These are phyloP conservation scores for Anthrax anthrax DNA, from an alignment of 2,888 invertebrate genomes.

Conservation along the genomic window DNA sequence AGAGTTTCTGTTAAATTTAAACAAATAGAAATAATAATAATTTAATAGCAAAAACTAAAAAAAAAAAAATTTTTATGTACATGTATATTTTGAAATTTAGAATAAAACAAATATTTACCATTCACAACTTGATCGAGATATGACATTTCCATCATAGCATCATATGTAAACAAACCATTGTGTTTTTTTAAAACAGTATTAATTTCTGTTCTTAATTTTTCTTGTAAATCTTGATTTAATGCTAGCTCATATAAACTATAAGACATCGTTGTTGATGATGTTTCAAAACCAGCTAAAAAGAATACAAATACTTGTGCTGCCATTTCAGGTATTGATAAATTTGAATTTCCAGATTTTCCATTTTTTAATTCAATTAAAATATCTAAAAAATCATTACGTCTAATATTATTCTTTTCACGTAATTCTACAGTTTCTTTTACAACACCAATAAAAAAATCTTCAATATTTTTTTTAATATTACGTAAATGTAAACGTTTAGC, in stretches of 20 bases:
- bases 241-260: slow-evolving; percentile 38
- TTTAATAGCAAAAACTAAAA: too few relatives aligned
- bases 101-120: too few relatives aligned
- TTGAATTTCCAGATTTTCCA: too few relatives aligned
- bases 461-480: slow-evolving; percentile 16
- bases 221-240: slow-evolving; percentile 33
- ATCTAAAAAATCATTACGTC: slow-evolving; percentile 39
- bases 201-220: slow-evolving; percentile 34
- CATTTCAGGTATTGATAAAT: slow-evolving; percentile 34
- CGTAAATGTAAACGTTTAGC: slow-evolving; percentile 1
- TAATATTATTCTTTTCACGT: slow-evolving; percentile 24
- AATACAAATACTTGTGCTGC: slow-evolving; percentile 41
- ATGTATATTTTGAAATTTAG: too few relatives aligned
- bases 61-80: background rate
- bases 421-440: slow-evolving; percentile 30
- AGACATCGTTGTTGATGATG: slow-evolving; percentile 36
- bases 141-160: slow-evolving; percentile 34
- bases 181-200: slow-evolving; percentile 25
- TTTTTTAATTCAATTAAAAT: slow-evolving; percentile 36
- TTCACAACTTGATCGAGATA: slow-evolving; percentile 36
- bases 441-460: slow-evolving; percentile 22
- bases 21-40: background rate
- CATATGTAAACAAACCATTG: slow-evolving; percentile 33
- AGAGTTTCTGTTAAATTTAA: slow-evolving; percentile 31
- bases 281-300: slow-evolving; percentile 40